Evolutionary conservation across 37 sponge, comb jelly and placozoan genomes (phyloP).

Genomic region (Hormiphora californensis): DNA sequence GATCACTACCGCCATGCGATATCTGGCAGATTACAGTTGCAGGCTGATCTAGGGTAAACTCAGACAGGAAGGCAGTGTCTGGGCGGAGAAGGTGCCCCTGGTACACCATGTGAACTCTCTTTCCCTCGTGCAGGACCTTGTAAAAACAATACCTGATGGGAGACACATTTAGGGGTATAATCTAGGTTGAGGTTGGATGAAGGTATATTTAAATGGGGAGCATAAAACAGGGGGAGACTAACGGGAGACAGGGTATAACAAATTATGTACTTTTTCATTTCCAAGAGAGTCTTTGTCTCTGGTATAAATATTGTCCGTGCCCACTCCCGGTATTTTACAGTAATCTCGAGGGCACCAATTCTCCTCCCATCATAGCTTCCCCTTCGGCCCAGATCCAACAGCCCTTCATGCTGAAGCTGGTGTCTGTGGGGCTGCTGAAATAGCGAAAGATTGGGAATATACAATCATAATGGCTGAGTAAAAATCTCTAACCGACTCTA

Average conservation of each 20-base stretch:
- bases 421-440: too few relatives aligned
- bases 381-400: constrained; percentile 22
- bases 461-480: too few relatives aligned
- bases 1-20: not conserved
- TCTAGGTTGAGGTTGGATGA: too few relatives aligned
- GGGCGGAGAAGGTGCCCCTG: constrained; percentile 37
- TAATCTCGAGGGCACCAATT: not conserved
- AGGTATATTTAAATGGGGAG: too few relatives aligned
- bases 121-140: constrained; percentile 10
- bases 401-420: not conserved
- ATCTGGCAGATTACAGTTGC: constrained; percentile 47
- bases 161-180: too few relatives aligned
- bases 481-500: too few relatives aligned
- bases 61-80: not conserved
- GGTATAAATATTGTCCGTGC: constrained; percentile 31
- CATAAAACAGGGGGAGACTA: too few relatives aligned
- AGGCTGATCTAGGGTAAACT: constrained; percentile 14
- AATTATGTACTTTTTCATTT: constrained; percentile 40
- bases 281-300: constrained; percentile 18
- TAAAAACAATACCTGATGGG: constrained; percentile 33
- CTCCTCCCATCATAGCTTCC: constrained; percentile 36
- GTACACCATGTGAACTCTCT: constrained; percentile 50
- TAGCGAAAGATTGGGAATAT: too few relatives aligned
- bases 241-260: too few relatives aligned
- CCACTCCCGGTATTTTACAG: constrained; percentile 24